Evolutionary conservation across 1,140 invertebrate genomes (phyloP).

Genomic region (Drosophila subpulchrella): DNA sequence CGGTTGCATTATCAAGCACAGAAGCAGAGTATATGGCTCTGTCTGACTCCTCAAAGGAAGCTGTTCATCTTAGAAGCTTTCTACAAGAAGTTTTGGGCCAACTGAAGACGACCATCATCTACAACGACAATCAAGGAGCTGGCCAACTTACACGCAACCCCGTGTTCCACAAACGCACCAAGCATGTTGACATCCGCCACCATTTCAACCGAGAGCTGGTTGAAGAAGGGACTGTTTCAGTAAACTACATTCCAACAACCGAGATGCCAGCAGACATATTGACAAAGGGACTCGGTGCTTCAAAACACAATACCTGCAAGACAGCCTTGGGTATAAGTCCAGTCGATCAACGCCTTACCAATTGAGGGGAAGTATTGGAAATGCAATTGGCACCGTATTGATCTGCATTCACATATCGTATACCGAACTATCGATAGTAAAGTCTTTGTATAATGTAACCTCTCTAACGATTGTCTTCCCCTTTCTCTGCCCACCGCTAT

Average conservation of each 20-base stretch:
- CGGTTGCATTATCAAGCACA: too few species aligned
- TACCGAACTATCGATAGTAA: neutral
- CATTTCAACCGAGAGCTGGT: conserved; percentile 3
- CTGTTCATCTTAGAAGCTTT: conserved; percentile 12
- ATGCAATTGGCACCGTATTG: neutral
- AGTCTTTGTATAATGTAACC: too few species aligned
- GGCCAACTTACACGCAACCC: conserved; percentile 7
- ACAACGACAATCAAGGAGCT: conserved; percentile 9
- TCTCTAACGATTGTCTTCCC: too few species aligned
- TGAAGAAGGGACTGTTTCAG: conserved; percentile 3
- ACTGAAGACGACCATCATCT: conserved; percentile 1
- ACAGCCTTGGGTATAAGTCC: neutral
- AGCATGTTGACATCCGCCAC: too few species aligned
- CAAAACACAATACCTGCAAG: conserved; percentile 1
- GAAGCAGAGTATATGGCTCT: conserved; percentile 70
- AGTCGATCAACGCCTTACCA: conserved; percentile 1
- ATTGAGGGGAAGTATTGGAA: conserved; percentile 9
- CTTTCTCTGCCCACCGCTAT: too few species aligned
- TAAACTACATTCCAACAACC: neutral
- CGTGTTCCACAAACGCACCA: conserved; percentile 3
- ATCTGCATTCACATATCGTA: neutral
- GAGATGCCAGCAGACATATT: conserved; percentile 1
- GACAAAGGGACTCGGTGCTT: neutral
- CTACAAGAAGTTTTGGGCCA: conserved; percentile 7
- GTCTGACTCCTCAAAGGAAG: conserved; percentile 4